phyloP scores from a whole-genome alignment of 1,140 invertebrate species.

The Drosophila pruinosa region DNA sequence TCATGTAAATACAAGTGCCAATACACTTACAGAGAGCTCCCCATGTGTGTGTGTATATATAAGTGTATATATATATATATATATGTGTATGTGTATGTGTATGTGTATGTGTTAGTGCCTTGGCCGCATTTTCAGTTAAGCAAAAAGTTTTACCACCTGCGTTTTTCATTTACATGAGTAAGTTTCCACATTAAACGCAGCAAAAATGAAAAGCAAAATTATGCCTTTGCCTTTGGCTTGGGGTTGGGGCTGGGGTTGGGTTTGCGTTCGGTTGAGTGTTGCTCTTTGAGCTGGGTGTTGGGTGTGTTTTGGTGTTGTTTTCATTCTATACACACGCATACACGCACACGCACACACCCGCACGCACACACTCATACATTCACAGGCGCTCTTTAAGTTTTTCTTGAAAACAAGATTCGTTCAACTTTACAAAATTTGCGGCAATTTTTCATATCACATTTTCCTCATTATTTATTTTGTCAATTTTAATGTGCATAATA shows the following conservation, averaged over 20 bases:
- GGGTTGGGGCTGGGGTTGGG: not conserved
- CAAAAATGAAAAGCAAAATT: slow-evolving; percentile 63
- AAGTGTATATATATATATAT: not conserved
- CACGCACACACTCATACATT: not conserved
- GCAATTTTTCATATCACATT: slow-evolving; percentile 8
- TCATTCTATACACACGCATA: not conserved
- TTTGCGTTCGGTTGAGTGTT: not conserved
- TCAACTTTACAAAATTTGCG: slow-evolving; percentile 29
- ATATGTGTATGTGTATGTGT: not conserved
- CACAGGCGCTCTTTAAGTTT: slow-evolving; percentile 18
- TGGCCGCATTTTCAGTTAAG: slow-evolving; percentile 43
- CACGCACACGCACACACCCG: not conserved
- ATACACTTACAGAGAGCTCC: slow-evolving; percentile 39
- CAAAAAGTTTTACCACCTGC: slow-evolving; percentile 70
- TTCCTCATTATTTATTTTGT: not conserved
- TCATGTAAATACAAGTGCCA: slow-evolving; percentile 64
- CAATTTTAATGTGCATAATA: slow-evolving; percentile 24
- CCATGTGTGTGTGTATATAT: not conserved
- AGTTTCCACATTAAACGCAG: slow-evolving; percentile 70
- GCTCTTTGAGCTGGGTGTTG: not conserved
- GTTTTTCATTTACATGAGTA: slow-evolving; percentile 78
- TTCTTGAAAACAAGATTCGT: slow-evolving; percentile 17
- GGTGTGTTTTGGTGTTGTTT: not conserved
- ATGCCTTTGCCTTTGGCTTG: slow-evolving; percentile 41
- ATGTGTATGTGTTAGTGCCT: slow-evolving; percentile 18